phyloP scores from a whole-genome alignment of 2,113 vertebrate genomes.

The Ondatra zibethicus region DNA sequence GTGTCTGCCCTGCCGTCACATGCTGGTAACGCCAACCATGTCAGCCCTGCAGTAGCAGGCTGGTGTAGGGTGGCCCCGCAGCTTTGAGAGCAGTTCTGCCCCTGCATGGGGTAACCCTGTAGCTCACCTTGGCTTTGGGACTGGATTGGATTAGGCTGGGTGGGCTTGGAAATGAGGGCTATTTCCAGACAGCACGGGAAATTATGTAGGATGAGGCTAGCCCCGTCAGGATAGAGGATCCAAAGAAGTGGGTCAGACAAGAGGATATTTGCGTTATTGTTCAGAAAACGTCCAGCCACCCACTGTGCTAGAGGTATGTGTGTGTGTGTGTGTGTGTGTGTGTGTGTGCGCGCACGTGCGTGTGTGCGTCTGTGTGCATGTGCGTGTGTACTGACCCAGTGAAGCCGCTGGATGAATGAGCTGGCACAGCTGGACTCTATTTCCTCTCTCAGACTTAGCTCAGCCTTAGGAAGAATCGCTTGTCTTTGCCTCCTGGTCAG shows the following conservation, averaged over 20 bases:
- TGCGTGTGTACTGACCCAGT: not conserved
- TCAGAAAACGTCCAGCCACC: not conserved
- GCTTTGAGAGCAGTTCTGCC: not conserved
- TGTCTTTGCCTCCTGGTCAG: not conserved
- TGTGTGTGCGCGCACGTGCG: not conserved
- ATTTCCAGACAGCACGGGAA: not conserved
- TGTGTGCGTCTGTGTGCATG: not conserved
- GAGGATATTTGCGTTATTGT: not conserved
- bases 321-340: not conserved
- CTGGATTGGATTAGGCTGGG: not conserved
- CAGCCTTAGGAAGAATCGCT: too few species aligned
- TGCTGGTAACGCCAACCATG: not conserved
- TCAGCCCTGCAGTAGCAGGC: rapidly evolving
- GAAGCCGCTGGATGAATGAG: not conserved
- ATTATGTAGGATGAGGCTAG: not conserved
- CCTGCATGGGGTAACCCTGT: rapidly evolving
- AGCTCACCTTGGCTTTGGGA: rapidly evolving
- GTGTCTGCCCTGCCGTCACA: not conserved
- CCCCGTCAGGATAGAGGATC: not conserved
- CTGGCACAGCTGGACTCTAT: not conserved
- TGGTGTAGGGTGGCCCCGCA: rapidly evolving
- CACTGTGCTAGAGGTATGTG: not conserved
- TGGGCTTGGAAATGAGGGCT: not conserved
- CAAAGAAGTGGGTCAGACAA: not conserved
- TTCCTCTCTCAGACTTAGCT: too few species aligned